Percentiles rank a stretch among this genome's conserved stretches.
Conservation (phyloP, 2,888 invertebrate genomes). For the Blomia tropicalis region DNA sequence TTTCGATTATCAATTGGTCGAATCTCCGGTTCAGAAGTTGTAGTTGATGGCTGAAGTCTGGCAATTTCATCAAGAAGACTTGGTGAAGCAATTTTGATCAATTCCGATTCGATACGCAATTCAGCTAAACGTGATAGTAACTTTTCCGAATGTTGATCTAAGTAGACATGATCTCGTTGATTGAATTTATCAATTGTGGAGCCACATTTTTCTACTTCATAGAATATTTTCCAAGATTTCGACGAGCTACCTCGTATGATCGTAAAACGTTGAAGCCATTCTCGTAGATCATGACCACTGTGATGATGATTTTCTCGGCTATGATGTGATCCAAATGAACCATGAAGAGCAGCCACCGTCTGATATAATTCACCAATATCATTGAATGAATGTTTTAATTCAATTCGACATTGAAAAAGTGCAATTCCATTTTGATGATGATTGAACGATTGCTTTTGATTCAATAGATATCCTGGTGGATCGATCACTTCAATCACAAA, state of each 20-base stretch:
- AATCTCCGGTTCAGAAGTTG: background rate
- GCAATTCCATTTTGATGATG: background rate
- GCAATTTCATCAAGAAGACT: background rate
- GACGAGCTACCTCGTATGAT: background rate
- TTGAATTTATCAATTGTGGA: background rate
- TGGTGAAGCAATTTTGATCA: background rate
- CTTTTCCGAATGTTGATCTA: background rate
- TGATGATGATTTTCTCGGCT: background rate
- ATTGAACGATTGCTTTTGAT: background rate
- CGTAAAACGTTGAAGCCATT: conserved; percentile 11
- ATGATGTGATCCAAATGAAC: background rate
- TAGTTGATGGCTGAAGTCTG: background rate
- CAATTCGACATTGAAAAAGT: conserved; percentile 10
- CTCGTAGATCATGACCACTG: background rate
- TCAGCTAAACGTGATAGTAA: background rate
- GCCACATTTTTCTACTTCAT: conserved; percentile 2
- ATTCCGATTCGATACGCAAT: background rate
- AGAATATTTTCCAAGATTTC: background rate
- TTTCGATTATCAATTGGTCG: background rate
- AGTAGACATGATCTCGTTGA: conserved; percentile 7
- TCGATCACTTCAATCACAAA: conserved; percentile 16
- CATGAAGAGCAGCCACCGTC: background rate
- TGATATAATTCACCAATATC: background rate
- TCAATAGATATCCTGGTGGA: background rate
- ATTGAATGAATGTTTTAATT: background rate